Percentiles rank a stretch among this genome's conserved stretches.
phyloP scores from a whole-genome alignment of 1,140 invertebrate species.

The Globodera rostochiensis region DNA sequence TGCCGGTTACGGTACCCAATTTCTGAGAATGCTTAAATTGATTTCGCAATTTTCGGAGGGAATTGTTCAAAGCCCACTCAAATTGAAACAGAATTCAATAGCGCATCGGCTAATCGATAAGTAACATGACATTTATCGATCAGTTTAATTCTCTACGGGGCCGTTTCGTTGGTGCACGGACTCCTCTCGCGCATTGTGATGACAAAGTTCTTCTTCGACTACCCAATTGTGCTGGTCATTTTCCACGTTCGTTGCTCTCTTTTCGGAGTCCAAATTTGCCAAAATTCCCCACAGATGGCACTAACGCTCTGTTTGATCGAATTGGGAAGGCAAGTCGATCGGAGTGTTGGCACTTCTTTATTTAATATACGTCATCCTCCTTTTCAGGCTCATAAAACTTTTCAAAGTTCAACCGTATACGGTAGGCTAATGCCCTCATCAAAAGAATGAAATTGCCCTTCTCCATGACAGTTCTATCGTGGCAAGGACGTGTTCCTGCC shows the following conservation, averaged over 20 bases:
- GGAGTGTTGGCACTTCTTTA: constrained; percentile 1
- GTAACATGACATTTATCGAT: background rate
- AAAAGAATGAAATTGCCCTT: background rate
- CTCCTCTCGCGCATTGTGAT: constrained; percentile 50
- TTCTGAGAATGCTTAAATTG: no score
- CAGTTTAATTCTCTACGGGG: constrained; percentile 37
- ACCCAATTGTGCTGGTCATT: constrained; percentile 52
- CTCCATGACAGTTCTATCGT: constrained; percentile 46
- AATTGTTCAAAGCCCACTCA: no score
- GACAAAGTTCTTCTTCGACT: constrained; percentile 54
- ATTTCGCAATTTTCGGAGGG: no score
- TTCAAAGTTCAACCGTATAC: constrained; percentile 65
- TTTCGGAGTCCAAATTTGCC: background rate
- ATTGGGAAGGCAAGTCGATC: constrained; percentile 28
- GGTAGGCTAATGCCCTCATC: background rate
- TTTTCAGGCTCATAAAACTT: constrained; percentile 30
- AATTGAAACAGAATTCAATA: no score
- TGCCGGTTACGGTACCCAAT: no score
- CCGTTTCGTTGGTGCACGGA: constrained; percentile 32
- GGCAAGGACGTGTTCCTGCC: constrained; percentile 67
- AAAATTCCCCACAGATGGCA: constrained; percentile 38
- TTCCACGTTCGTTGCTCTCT: constrained; percentile 21
- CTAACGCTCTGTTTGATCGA: constrained; percentile 40
- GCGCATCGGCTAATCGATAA: no score
- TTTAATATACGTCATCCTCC: background rate